Conservation (phyloP, 2,888 invertebrate species). For the Cyrtodaria siliqua region DNA sequence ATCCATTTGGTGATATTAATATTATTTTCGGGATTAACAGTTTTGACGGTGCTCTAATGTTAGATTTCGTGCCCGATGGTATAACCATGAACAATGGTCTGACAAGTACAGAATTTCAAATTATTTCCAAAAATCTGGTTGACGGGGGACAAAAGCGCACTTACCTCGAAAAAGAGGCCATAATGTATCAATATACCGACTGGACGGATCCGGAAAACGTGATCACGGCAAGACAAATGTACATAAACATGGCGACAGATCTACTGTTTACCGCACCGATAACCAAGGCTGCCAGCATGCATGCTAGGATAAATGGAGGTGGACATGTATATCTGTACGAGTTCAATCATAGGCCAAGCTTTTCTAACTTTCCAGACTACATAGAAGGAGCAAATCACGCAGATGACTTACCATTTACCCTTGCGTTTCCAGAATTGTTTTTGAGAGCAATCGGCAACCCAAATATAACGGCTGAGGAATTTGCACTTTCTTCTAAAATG, state of each 20-base stretch:
- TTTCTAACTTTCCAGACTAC: slow-evolving; percentile 4
- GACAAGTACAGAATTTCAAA: neutral
- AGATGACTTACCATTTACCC: slow-evolving; percentile 16
- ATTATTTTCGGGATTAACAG: slow-evolving; percentile 12
- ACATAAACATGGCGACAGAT: slow-evolving; percentile 18
- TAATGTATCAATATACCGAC: slow-evolving; percentile 2
- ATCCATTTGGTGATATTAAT: neutral
- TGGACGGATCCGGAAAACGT: slow-evolving; percentile 13
- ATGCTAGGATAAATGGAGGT: neutral
- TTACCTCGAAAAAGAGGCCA: no score
- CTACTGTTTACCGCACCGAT: neutral
- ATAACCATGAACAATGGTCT: neutral
- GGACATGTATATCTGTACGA: slow-evolving; percentile 22
- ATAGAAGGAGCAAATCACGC: slow-evolving; percentile 22
- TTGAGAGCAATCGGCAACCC: neutral
- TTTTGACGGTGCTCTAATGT: neutral
- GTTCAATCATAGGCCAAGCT: slow-evolving; percentile 25
- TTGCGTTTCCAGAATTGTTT: slow-evolving; percentile 14
- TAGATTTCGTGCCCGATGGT: neutral
- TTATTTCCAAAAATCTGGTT: neutral
- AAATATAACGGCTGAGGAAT: neutral
- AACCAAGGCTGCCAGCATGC: neutral
- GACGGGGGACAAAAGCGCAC: neutral
- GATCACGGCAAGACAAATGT: neutral
- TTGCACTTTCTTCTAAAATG: neutral